Conservation (phyloP, 2,888 invertebrate genomes). For the Tetranychus piercei region DNA sequence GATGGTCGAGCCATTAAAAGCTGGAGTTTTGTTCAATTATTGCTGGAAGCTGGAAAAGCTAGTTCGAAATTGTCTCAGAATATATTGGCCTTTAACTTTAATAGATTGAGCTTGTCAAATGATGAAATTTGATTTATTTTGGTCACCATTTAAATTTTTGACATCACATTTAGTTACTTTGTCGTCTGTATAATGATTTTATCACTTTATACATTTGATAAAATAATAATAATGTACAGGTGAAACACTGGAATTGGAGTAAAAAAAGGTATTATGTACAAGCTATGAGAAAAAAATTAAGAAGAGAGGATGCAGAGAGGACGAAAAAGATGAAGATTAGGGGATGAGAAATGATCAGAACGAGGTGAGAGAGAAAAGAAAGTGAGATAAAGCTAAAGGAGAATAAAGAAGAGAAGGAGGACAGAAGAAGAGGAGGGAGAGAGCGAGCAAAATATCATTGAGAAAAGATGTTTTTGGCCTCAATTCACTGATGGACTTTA, state of each 20-base stretch:
- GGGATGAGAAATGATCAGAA: constrained; percentile 3
- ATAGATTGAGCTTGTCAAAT: too few relatives aligned
- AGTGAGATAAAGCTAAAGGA: background rate
- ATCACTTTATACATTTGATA: too few relatives aligned
- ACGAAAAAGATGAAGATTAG: background rate
- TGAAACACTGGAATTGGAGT: background rate
- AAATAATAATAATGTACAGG: too few relatives aligned
- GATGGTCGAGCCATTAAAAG: too few relatives aligned
- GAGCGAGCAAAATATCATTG: background rate
- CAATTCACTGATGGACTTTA: background rate
- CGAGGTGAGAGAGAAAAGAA: constrained; percentile 2
- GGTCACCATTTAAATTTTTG: too few relatives aligned
- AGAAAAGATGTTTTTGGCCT: background rate
- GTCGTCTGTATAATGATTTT: too few relatives aligned
- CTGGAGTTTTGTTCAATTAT: too few relatives aligned
- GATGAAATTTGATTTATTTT: too few relatives aligned
- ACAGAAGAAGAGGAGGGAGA: constrained; percentile 9
- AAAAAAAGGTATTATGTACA: background rate
- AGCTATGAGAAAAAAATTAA: background rate
- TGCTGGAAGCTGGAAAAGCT: too few relatives aligned
- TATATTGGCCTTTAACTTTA: too few relatives aligned
- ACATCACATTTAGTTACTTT: too few relatives aligned
- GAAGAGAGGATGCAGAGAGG: background rate
- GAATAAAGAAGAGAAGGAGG: background rate
- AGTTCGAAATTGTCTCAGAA: too few relatives aligned